Base-by-base conservation (phyloP, 2,797 vertebrate species). In the Nyctalus aviator region DNA sequence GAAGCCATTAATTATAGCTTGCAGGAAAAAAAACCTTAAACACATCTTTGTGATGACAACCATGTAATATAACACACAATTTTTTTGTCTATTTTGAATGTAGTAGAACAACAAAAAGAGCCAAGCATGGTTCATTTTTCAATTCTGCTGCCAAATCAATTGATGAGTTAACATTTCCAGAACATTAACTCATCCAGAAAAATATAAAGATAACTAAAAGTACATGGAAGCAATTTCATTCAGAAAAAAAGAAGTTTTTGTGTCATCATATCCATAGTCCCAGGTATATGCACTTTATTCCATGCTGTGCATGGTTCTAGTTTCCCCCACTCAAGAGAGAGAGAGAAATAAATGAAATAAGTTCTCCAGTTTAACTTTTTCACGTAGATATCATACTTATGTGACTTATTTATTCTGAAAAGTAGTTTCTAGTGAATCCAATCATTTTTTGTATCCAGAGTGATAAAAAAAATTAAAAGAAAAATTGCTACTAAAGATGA, bases 391-490 rank as follows among this genome's bases (percentile, higher is more conserved):
- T 37, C 41, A 57, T 73, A 90, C 8, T 35, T 93, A 59, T 14
- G 14, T 82, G 59, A 20, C 41, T 15, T 85, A 62, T 90, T 83
- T 82, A 94, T 85, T 88, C 71, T 88, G 79, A 83, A 88, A 90
- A 93, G 59, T 50, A 93, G n/a, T 69, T 90, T 96, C 25, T 66
- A 73, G n/a, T 53, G 69, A 95, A 79, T 75, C 2, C 1, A 48
- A 81, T 84, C 53, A 81, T 90, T 77, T 94, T 92, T 93, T 57
- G 5, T 77, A 72, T 35, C 37, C 2, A 85, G 48, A 66, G 14
- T 86, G 41, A 91, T 96, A n/a, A 94, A 91, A 94, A 93, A 94
- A 72, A 94, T 87, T 69, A 81, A 92, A 84, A 92, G 75, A 95
- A 95, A 94, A 93, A 84, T 44, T 90, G 71, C 7, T 84, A 77